These are phyloP conservation scores for Fistularia commersonii DNA, from an alignment of 2,797 vertebrate species.

Conservation along the genomic window DNA sequence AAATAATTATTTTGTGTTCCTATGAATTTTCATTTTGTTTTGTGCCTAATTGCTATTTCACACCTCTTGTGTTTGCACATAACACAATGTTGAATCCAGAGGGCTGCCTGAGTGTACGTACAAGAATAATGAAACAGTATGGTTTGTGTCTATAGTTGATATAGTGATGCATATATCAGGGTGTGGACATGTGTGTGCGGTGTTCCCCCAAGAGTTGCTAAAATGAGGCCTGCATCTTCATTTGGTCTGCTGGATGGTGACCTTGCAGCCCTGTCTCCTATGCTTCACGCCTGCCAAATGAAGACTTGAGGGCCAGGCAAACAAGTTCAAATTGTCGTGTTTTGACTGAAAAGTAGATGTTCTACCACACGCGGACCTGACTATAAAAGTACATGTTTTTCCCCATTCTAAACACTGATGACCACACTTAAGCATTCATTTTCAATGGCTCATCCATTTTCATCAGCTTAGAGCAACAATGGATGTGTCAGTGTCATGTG, in stretches of 20 bases:
- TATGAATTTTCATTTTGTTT: slow-evolving; percentile 25
- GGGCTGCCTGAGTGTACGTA: slow-evolving; percentile 5
- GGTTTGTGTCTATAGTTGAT: slow-evolving; percentile 13
- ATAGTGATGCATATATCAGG: slow-evolving; percentile 7
- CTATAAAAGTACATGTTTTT: no score
- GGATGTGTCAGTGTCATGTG: slow-evolving; percentile 45
- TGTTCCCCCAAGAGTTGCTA: slow-evolving; percentile 49
- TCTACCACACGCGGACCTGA: slow-evolving; percentile 10
- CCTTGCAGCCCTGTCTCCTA: slow-evolving; percentile 59
- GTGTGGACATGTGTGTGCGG: slow-evolving; percentile 13
- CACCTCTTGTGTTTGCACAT: slow-evolving; percentile 4
- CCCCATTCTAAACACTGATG: not conserved
- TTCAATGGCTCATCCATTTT: slow-evolving; percentile 64
- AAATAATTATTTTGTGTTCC: slow-evolving; percentile 24
- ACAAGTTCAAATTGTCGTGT: slow-evolving; percentile 72
- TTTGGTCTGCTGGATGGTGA: slow-evolving; percentile 56
- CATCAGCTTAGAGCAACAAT: slow-evolving; percentile 52
- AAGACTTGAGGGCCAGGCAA: slow-evolving; percentile 75
- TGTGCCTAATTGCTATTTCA: slow-evolving; percentile 22
- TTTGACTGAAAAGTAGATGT: slow-evolving; percentile 63
- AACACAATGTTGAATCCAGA: not conserved
- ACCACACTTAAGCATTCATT: slow-evolving; percentile 8
- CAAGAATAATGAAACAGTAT: not conserved
- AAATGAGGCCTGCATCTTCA: slow-evolving; percentile 52
- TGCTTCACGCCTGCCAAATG: slow-evolving; percentile 63